Conservation (phyloP, 2,797 vertebrate species). For the Hydrophis major region DNA sequence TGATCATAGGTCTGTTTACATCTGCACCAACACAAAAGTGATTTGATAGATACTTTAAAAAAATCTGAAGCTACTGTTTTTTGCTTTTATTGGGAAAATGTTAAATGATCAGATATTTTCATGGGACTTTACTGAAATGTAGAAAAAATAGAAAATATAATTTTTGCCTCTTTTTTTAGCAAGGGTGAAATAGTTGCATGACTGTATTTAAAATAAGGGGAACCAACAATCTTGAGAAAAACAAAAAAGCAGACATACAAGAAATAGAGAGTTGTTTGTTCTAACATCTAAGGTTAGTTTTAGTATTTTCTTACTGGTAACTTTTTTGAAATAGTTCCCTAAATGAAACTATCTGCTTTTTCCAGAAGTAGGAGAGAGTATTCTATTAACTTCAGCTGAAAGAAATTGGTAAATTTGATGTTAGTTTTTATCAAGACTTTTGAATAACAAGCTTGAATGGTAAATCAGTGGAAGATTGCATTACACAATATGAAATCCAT, state of each 20-base stretch:
- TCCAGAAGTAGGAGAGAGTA: not conserved
- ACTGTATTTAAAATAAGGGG: not conserved
- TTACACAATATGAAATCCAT: not conserved
- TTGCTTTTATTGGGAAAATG: not conserved
- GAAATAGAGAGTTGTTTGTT: not conserved
- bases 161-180: not conserved
- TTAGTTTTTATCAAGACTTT: not conserved
- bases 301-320: not conserved
- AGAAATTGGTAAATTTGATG: not conserved
- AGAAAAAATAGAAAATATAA: not conserved
- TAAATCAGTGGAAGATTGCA: not conserved
- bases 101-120: not conserved
- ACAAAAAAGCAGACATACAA: not conserved
- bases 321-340: not conserved
- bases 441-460: not conserved
- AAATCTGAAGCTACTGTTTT: not conserved
- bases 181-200: not conserved
- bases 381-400: not conserved
- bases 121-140: not conserved
- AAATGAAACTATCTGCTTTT: slow-evolving; percentile 7
- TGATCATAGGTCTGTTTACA: not conserved
- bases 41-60: not conserved
- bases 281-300: slow-evolving; percentile 2
- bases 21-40: not conserved
- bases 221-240: not conserved